Evolutionary conservation across 2,113 vertebrate species (phyloP).

Genomic region (Chaetorhynchus papuensis): DNA sequence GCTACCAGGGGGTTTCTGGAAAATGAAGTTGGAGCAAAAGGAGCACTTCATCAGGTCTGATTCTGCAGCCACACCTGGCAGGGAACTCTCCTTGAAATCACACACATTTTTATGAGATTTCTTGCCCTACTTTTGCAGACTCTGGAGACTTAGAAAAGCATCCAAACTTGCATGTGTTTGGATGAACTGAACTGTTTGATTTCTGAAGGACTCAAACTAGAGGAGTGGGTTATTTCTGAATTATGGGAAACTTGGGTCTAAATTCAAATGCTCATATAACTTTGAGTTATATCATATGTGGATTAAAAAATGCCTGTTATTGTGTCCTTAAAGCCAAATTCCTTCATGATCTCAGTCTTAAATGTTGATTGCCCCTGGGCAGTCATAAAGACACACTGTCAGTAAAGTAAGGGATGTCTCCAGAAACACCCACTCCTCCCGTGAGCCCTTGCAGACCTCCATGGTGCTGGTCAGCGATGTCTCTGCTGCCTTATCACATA

Average conservation of each 20-base stretch:
- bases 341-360: background rate
- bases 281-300: background rate
- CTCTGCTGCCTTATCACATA: background rate
- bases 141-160: background rate
- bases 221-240: background rate
- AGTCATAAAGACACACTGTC: background rate
- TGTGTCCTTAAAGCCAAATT: background rate
- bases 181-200: background rate
- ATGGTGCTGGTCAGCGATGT: rapidly evolving
- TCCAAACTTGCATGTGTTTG: background rate
- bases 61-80: background rate
- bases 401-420: background rate
- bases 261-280: background rate
- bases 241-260: background rate
- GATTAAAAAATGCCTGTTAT: background rate
- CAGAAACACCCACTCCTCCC: background rate
- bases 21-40: background rate
- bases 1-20: background rate
- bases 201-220: background rate
- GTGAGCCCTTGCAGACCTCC: background rate
- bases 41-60: background rate
- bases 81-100: background rate
- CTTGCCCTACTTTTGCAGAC: background rate
- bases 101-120: background rate
- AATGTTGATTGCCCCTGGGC: background rate